Conservation (phyloP, 2,113 vertebrate genomes). For the Sceloporus undulatus region DNA sequence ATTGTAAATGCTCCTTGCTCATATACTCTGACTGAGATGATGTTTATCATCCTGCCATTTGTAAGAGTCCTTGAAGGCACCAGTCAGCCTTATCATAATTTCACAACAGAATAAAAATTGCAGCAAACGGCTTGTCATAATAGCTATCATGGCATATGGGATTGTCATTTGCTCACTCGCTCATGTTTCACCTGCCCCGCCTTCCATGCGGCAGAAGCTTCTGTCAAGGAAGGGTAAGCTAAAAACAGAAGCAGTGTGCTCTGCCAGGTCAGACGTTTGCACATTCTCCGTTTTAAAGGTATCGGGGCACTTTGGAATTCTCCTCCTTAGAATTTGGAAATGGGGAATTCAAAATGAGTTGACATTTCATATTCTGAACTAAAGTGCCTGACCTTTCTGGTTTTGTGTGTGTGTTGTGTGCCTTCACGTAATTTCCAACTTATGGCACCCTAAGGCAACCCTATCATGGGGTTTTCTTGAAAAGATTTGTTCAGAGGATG, state of each 20-base stretch:
- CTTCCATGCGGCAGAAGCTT: background rate
- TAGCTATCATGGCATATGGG: background rate
- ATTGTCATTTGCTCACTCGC: background rate
- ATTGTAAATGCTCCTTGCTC: background rate
- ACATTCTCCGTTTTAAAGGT: background rate
- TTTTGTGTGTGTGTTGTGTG: too few species aligned
- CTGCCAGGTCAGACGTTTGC: background rate
- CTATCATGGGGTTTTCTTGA: too few species aligned
- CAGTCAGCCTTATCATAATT: background rate
- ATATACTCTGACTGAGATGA: conserved; percentile 16
- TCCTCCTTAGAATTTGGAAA: too few species aligned
- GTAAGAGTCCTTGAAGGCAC: conserved; percentile 22
- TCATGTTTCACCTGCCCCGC: too few species aligned
- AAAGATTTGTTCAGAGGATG: too few species aligned
- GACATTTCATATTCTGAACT: too few species aligned
- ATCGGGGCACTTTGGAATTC: background rate
- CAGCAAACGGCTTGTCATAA: background rate
- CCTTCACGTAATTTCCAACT: too few species aligned
- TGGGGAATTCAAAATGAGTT: too few species aligned
- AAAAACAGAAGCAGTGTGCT: background rate
- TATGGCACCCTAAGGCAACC: too few species aligned
- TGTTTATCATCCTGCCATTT: background rate
- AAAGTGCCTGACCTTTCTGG: too few species aligned
- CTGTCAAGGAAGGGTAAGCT: background rate
- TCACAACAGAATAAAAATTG: background rate